A percentile compares a stretch with the other conserved stretches of the same genome.
phyloP scores from a whole-genome alignment of 2,888 invertebrate species.

The Corythucha ciliata region DNA sequence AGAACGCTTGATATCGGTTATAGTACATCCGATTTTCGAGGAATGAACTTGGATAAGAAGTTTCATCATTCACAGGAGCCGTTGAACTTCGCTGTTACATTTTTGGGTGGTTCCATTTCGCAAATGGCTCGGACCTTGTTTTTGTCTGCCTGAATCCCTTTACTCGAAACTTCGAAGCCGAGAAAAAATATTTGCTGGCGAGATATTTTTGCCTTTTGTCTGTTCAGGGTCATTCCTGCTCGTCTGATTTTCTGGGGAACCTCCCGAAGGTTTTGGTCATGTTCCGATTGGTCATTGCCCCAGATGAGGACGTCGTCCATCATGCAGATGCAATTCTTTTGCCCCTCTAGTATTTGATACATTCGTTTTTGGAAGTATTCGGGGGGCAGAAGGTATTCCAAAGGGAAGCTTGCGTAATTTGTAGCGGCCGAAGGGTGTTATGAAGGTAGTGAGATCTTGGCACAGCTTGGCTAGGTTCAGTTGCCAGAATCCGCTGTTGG shows the following conservation, averaged over 20 bases:
- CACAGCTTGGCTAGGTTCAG: conserved; percentile 9
- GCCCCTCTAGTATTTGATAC: conserved; percentile 7
- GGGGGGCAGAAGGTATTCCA: conserved; percentile 35
- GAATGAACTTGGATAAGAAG: conserved; percentile 24
- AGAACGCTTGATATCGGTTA: conserved; percentile 18
- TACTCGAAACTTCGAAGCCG: conserved; percentile 30
- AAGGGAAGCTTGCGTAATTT: conserved; percentile 30
- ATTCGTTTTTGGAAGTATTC: conserved; percentile 36
- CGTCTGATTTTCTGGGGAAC: conserved; percentile 14
- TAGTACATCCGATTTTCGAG: conserved; percentile 16
- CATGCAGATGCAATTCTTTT: conserved; percentile 24
- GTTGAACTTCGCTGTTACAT: conserved; percentile 22
- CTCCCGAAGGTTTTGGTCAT: conserved; percentile 23
- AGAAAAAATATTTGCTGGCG: too few species aligned
- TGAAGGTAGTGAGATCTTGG: conserved; percentile 15
- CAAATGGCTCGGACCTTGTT: conserved; percentile 26
- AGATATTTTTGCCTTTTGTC: conserved; percentile 24
- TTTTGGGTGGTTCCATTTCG: conserved; percentile 17
- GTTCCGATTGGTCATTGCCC: conserved; percentile 29
- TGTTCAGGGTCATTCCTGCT: conserved; percentile 31
- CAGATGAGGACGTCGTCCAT: conserved; percentile 36
- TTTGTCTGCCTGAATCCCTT: conserved; percentile 24
- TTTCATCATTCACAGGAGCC: conserved; percentile 20
- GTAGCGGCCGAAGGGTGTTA: conserved; percentile 19
- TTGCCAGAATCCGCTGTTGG: conserved; percentile 22